Evolutionary conservation across 1,140 invertebrate genomes (phyloP).

Genomic region (Drosophila melanica): DNA sequence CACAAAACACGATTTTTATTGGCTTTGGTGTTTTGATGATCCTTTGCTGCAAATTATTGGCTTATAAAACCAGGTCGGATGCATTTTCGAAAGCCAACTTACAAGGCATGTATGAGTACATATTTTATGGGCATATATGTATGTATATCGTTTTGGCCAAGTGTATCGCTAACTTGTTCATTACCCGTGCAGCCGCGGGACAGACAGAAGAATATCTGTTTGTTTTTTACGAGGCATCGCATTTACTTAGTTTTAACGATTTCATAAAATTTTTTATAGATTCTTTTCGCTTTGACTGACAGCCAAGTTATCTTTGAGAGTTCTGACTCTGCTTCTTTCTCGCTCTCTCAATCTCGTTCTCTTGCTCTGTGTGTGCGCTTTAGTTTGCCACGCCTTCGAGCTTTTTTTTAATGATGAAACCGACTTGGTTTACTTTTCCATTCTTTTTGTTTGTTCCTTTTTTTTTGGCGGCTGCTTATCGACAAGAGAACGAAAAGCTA

Average conservation of each 20-base stretch:
- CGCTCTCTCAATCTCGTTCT: not conserved
- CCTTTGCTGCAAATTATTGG: not conserved
- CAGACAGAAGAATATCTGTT: conserved; percentile 29
- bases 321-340: not conserved
- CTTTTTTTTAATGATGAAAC: conserved; percentile 41
- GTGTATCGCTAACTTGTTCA: conserved; percentile 33
- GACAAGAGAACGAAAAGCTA: conserved; percentile 24
- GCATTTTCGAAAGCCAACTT: not conserved
- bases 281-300: conserved; percentile 36
- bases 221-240: conserved; percentile 33
- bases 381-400: conserved; percentile 38
- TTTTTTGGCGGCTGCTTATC: conserved; percentile 28
- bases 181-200: conserved; percentile 2
- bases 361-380: conserved; percentile 9
- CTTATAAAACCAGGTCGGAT: not conserved
- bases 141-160: conserved; percentile 1
- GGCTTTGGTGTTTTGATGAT: not conserved
- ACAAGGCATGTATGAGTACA: not conserved
- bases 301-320: conserved; percentile 23
- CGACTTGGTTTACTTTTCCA: conserved; percentile 2
- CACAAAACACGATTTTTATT: not conserved
- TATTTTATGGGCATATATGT: not conserved
- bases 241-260: conserved; percentile 48
- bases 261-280: conserved; percentile 43
- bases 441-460: not conserved